These are phyloP conservation scores for Pachypsylla venusta DNA, from an alignment of 1,140 invertebrate genomes.

Conservation along the genomic window DNA sequence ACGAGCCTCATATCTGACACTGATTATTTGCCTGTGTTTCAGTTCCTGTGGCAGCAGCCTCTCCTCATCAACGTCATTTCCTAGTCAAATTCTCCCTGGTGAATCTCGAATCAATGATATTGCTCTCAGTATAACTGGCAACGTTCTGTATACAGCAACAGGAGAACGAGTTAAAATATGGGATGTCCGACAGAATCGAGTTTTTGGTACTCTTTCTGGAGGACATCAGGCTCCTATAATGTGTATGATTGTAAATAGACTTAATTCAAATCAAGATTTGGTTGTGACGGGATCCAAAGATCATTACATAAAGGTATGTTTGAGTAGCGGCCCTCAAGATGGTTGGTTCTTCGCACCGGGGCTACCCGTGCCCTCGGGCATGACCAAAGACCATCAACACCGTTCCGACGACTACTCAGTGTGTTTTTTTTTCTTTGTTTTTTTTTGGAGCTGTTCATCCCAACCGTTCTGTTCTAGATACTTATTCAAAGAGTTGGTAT, in stretches of 20 bases:
- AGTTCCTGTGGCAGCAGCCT: conserved; percentile 47
- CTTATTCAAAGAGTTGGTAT: no score
- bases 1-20: background rate
- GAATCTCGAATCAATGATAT: conserved; percentile 57
- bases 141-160: conserved; percentile 54
- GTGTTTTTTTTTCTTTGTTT: no score
- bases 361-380: no score
- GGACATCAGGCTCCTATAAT: conserved; percentile 75
- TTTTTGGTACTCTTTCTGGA: conserved; percentile 59
- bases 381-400: no score
- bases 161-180: conserved; percentile 67
- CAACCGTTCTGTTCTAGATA: no score
- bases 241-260: conserved; percentile 48
- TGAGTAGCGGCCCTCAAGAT: background rate
- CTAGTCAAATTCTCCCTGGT: conserved; percentile 39
- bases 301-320: conserved; percentile 47
- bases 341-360: no score
- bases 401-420: no score
- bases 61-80: conserved; percentile 34
- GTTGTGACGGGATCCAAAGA: conserved; percentile 79
- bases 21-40: conserved; percentile 16
- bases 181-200: conserved; percentile 62
- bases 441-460: no score
- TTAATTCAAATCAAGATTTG: conserved; percentile 37
- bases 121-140: conserved; percentile 40